Conservation (phyloP, 2,113 vertebrate genomes). For the Bos javanicus region DNA sequence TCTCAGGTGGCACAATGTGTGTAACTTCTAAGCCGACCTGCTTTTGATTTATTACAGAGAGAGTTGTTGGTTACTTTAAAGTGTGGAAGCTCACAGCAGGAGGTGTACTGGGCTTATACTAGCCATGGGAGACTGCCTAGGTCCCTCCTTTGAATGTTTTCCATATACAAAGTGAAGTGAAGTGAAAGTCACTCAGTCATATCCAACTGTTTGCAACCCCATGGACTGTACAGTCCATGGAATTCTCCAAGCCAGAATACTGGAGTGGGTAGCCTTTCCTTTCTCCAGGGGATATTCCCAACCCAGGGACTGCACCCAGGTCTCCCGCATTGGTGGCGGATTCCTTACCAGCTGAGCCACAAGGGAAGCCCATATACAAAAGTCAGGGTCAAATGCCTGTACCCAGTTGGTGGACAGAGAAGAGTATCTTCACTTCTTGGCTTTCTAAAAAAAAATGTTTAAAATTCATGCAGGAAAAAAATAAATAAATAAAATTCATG, state of each 20-base stretch:
- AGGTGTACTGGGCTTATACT: not conserved
- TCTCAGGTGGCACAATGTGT: not conserved
- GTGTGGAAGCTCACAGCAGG: not conserved
- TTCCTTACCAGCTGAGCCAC: not conserved
- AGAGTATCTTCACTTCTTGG: not conserved
- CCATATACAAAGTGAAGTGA: not conserved
- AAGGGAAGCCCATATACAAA: not conserved
- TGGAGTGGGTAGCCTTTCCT: not conserved
- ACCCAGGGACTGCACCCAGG: not conserved
- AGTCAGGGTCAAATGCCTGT: not conserved
- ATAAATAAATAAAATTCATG: not conserved
- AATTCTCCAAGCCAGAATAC: not conserved
- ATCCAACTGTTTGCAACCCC: not conserved
- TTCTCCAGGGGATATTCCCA: not conserved
- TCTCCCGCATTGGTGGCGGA: not conserved
- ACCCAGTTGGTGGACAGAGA: not conserved
- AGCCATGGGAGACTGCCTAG: not conserved
- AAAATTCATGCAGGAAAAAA: not conserved
- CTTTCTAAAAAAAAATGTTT: not conserved
- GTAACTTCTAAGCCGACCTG: not conserved
- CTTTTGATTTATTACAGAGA: not conserved
- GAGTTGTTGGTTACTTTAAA: not conserved
- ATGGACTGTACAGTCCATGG: not conserved
- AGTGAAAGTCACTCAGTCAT: not conserved
- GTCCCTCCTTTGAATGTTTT: not conserved